Evolutionary conservation across 2,888 invertebrate species (phyloP), one percentile per base, ranked within the genome.

Genomic region (Alentia gelatinosa): DNA sequence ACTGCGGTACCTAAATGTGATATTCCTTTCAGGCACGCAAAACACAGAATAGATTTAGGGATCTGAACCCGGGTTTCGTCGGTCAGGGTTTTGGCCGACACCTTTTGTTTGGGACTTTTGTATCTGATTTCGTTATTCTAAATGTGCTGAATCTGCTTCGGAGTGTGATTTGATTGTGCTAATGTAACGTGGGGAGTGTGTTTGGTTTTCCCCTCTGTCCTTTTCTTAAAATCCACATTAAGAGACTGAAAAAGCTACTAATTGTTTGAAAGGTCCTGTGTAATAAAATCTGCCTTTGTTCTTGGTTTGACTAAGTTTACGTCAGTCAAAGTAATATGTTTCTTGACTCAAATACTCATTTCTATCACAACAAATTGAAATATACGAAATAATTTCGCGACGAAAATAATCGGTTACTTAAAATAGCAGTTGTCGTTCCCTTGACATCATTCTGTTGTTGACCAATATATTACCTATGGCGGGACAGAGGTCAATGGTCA

Each of bases 91-190:
- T n/a, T 56, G 19, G 12, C 56, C n/a, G 56, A 56, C 56, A 56
- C 56, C 56, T 56, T n/a, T 56, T 56, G 56, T 56, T 56, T 56
- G 56, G 9, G n/a, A 19, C 1, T 56, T 56, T 56, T 56, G 5
- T 56, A n/a, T 56, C 23, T 56, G 19, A 56, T 56, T 56, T 74
- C 30, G 74, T 74, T 74, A 74, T 74, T 33, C 15, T 33, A 5
- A 74, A 74, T 74, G 74, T 26, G 30, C 12, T 33, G 26, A 26
- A 33, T 3, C 56, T 56, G 56, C 56, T 1, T 56, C n/a, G 19
- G 56, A n/a, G 12, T 33, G 74, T 33, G 79, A 79, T 79, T 79
- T 79, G 79, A 79, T 79, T 79, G 35, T 79, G 79, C 1, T 79
- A 39, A 79, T 39, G 39, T 79, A 39, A 79, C 39, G 33, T 15